Evolutionary conservation across 2,797 vertebrate species (phyloP), one percentile per base, ranked within the genome.

Genomic region (Clarias pachynema): DNA sequence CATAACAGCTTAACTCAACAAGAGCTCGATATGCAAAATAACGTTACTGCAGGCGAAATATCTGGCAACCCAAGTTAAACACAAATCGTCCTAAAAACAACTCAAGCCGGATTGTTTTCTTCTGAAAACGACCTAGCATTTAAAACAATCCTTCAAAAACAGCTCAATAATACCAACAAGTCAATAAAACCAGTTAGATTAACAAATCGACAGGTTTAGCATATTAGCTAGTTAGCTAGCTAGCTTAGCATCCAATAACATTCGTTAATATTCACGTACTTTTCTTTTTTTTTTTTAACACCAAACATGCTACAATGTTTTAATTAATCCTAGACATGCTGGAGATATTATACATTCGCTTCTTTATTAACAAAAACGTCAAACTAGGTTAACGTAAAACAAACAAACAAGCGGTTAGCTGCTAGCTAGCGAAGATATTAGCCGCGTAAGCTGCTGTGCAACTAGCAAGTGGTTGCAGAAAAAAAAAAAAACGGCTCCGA

Each of bases 401-500:
- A 14, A 57, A 9, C 20, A 75, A 37, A 57, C 20, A 77, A 77
- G 10, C 2, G 7, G 29, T n/a, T 37, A 24, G 57, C 22, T 24
- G 12, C 79, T 66, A 80, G 40, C 79, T 65, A 31, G 16, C 16
- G 26, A 49, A 22, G 60, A 4, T 29, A 10, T 66, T 80, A 80
- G 79, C 79, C 40, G 20, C 5, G 3, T 65, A 14, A 53, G n/a
- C 77, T n/a, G 40, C 78, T 29, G 37, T 22, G 8, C n/a, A 65
- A 60, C 73, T 68, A 84, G 73, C 83, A 84, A 78, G 68, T 59
- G 83, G 34, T 22, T 62, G 66, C 4, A 69, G 72, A 59, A 85
- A 44, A 77, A 65, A 63, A 63, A 8, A 1, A 37, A 60, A 37
- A 16, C 57, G 0, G 49, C 49, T 3, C 49, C 49, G 49, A 53